phyloP scores from a whole-genome alignment of 2,797 vertebrate species.

The Cryptoblepharus egeriae region DNA sequence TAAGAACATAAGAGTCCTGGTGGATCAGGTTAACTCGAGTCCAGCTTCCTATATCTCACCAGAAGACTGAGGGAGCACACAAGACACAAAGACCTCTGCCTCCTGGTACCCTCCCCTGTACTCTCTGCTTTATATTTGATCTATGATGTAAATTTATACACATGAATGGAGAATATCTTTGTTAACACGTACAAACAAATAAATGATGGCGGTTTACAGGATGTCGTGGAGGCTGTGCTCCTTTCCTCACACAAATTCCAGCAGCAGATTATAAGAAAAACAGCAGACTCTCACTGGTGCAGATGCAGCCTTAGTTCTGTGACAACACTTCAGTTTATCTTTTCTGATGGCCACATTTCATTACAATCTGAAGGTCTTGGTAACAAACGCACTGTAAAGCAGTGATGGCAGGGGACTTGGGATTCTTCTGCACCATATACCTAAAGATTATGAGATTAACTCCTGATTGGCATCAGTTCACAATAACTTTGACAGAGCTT shows the following conservation, averaged over 20 bases:
- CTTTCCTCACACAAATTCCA: not conserved
- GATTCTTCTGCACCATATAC: constrained; percentile 1
- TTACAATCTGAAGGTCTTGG: not conserved
- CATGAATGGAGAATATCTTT: no score
- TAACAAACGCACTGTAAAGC: not conserved
- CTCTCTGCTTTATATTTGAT: no score
- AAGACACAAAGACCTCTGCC: no score
- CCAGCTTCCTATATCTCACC: no score
- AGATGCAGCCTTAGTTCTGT: not conserved
- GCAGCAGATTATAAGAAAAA: not conserved
- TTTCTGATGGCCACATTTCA: not conserved
- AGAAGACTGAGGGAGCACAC: no score
- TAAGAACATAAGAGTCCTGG: no score
- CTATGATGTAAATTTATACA: no score
- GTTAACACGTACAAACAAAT: no score
- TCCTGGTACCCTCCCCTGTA: no score
- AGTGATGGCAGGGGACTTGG: not conserved
- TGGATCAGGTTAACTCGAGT: no score
- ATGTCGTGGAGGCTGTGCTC: no score
- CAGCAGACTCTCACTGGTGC: not conserved
- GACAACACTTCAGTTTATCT: not conserved
- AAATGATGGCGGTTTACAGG: no score
- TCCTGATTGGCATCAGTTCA: constrained; percentile 16
- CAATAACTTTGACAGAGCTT: constrained; percentile 3
- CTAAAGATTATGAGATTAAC: not conserved